Evolutionary conservation across 2,113 vertebrate genomes (phyloP).

Genomic region (Catharus fuscescens): DNA sequence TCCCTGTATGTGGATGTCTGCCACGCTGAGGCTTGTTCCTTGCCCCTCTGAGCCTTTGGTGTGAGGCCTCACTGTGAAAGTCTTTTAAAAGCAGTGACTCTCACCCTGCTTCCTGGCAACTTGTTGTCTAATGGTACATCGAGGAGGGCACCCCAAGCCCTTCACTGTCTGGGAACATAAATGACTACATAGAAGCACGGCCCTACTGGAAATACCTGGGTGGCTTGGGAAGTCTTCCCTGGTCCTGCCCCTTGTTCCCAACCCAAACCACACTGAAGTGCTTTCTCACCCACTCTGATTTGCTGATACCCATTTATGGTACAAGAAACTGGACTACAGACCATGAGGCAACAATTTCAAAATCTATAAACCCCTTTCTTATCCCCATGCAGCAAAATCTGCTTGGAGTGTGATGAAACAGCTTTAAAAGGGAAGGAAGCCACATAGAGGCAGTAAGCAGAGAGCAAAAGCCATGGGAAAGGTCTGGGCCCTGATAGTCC

Average conservation of each 20-base stretch:
- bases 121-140: fast-evolving
- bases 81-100: neutral
- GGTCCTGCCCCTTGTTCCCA: neutral
- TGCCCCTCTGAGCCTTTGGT: neutral
- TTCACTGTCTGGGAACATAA: fast-evolving
- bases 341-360: neutral
- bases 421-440: neutral
- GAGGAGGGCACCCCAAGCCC: neutral
- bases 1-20: fast-evolving
- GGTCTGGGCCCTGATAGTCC: neutral
- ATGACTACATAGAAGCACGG: neutral
- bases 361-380: neutral
- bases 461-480: neutral
- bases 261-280: neutral
- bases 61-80: neutral
- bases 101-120: neutral
- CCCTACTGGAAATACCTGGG: neutral
- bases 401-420: neutral
- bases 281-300: neutral
- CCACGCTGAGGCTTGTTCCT: neutral
- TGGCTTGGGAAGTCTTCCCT: neutral
- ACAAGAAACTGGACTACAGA: neutral
- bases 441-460: fast-evolving
- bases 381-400: neutral
- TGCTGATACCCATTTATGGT: neutral